Evolutionary conservation across 2,888 invertebrate genomes (phyloP).

Genomic region (Drosophila paracracens): DNA sequence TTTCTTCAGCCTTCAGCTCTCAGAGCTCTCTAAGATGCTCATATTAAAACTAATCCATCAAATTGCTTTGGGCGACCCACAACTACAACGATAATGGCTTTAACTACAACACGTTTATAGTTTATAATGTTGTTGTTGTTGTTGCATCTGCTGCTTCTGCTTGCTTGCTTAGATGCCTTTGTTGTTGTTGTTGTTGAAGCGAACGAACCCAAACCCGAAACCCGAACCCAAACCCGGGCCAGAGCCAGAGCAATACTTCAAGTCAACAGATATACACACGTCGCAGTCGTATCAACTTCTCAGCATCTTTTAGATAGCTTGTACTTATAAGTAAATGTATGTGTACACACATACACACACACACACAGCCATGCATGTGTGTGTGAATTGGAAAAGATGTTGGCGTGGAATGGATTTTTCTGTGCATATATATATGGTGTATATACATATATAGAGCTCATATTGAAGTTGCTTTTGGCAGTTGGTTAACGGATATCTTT

Average conservation of each 20-base stretch:
- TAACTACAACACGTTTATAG: constrained; percentile 67
- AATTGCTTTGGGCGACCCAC: constrained; percentile 73
- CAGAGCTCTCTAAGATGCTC: constrained; percentile 39
- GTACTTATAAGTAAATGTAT: constrained; percentile 29
- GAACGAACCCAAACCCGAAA: constrained; percentile 53
- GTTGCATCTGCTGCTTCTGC: constrained; percentile 7
- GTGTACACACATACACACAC: not conserved
- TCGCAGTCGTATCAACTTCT: constrained; percentile 64
- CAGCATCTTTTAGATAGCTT: constrained; percentile 70
- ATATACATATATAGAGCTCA: constrained; percentile 30
- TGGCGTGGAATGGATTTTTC: constrained; percentile 61
- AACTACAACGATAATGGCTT: constrained; percentile 71
- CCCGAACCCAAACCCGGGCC: constrained; percentile 58
- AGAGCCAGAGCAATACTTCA: constrained; percentile 61
- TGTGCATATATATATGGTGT: constrained; percentile 23
- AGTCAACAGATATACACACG: constrained; percentile 70
- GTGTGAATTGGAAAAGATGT: constrained; percentile 48
- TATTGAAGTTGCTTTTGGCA: constrained; percentile 55
- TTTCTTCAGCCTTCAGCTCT: constrained; percentile 24
- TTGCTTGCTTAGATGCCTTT: constrained; percentile 25
- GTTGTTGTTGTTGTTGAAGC: constrained; percentile 39
- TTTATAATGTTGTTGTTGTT: constrained; percentile 25
- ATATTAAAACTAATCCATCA: constrained; percentile 78
- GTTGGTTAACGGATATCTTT: constrained; percentile 58
- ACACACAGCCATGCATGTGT: not conserved